These are phyloP conservation scores for Neotragus moschatus DNA, from an alignment of 2,113 vertebrate genomes.

Conservation along the genomic window DNA sequence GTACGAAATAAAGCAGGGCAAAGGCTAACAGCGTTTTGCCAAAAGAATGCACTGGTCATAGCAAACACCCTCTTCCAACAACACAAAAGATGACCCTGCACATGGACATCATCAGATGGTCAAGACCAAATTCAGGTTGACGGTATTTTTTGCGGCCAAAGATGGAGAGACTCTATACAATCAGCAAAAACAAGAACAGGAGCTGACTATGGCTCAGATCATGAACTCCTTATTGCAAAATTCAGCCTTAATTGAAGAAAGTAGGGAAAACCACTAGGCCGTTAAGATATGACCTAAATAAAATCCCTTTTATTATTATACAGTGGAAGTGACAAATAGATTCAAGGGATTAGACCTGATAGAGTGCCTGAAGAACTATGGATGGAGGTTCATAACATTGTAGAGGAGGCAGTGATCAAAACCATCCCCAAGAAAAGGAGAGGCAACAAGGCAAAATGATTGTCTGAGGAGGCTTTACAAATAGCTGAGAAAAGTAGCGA, in stretches of 20 bases:
- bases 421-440: neutral
- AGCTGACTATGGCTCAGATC: neutral
- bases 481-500: neutral
- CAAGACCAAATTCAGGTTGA: neutral
- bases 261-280: neutral
- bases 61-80: neutral
- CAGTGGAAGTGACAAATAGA: neutral
- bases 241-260: neutral
- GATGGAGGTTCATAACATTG: neutral
- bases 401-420: neutral
- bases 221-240: neutral
- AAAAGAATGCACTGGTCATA: neutral
- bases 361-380: neutral
- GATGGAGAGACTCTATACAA: neutral
- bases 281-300: neutral
- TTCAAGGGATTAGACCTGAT: neutral
- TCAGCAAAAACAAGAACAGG: neutral
- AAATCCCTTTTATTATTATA: neutral
- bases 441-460: neutral
- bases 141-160: neutral
- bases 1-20: neutral
- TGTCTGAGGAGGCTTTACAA: neutral
- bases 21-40: neutral
- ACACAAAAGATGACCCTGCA: neutral
- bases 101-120: neutral